Evolutionary conservation across 2,888 invertebrate species (phyloP).

Genomic region (Willowsia nigromaculata): DNA sequence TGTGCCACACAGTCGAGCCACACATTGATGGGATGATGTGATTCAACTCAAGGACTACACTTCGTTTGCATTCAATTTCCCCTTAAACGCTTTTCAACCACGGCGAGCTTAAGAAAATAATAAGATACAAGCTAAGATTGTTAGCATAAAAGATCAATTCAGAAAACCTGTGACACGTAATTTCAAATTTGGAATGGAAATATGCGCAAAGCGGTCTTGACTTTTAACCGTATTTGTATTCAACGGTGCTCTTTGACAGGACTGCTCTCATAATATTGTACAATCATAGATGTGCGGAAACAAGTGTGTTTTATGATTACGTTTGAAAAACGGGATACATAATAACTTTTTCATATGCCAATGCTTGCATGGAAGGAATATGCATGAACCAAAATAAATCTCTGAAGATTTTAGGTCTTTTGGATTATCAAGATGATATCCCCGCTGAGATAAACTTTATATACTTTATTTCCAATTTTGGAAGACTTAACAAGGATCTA

Average conservation of each 20-base stretch:
- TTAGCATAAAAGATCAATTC: conserved; percentile 71
- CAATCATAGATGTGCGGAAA: background rate
- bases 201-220: no score
- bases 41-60: background rate
- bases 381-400: background rate
- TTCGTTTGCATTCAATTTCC: background rate
- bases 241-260: background rate
- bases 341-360: background rate
- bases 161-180: conserved; percentile 51
- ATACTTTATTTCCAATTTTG: conserved; percentile 54
- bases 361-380: background rate
- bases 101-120: background rate
- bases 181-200: no score
- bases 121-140: conserved; percentile 39
- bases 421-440: background rate
- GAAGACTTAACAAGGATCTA: conserved; percentile 58
- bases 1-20: background rate
- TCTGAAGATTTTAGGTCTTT: background rate
- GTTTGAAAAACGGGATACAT: background rate
- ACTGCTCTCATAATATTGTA: background rate
- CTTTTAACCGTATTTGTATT: background rate
- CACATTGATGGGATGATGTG: background rate
- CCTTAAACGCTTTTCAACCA: background rate
- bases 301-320: conserved; percentile 13
- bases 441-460: conserved; percentile 34